phyloP scores from a whole-genome alignment of 2,797 vertebrate genomes.

The Sciurus vulgaris region DNA sequence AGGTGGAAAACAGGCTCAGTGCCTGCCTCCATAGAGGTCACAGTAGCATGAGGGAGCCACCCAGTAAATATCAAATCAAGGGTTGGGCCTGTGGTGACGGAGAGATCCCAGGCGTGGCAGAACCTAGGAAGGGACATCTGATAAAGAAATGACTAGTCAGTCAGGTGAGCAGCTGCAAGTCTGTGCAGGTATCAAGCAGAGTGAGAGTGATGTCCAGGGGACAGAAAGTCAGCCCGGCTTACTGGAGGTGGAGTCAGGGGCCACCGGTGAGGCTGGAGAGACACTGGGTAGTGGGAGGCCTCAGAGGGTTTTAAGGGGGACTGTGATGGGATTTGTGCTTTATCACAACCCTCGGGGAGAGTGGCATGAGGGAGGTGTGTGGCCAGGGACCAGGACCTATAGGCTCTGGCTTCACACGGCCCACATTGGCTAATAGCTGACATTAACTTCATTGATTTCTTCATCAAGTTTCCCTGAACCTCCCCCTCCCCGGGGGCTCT shows the following conservation, averaged over 20 bases:
- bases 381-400: not conserved
- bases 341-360: not conserved
- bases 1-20: not conserved
- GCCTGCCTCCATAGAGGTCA: not conserved
- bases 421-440: not conserved
- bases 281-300: not conserved
- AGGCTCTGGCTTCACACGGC: not conserved
- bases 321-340: not conserved
- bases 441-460: not conserved
- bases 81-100: not conserved
- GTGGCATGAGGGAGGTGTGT: not conserved
- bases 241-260: not conserved
- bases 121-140: not conserved
- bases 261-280: not conserved
- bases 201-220: fast-evolving
- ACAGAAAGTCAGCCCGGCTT: not conserved
- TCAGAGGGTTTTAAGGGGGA: not conserved
- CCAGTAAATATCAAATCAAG: not conserved
- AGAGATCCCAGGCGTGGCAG: not conserved
- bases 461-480: not conserved
- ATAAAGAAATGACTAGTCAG: not conserved
- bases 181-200: not conserved
- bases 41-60: not conserved
- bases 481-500: not conserved
- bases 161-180: not conserved